Percentiles rank a stretch among this genome's conserved stretches.
These are phyloP conservation scores for Colletes latitarsis DNA, from an alignment of 1,140 invertebrate species.

Conservation along the genomic window DNA sequence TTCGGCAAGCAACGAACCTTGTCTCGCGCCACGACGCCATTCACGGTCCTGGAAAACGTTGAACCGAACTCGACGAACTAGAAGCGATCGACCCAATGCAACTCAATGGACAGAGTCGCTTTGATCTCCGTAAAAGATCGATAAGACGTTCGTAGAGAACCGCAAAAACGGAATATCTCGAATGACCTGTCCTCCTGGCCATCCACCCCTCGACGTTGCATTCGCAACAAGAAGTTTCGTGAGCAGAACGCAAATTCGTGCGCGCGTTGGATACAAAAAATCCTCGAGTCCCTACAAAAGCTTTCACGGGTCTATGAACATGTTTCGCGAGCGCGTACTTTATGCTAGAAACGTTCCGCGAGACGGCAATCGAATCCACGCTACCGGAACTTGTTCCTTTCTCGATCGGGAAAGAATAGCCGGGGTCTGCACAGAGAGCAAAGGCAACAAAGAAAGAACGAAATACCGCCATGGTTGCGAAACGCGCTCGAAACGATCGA, in stretches of 20 bases:
- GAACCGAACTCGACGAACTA: neutral
- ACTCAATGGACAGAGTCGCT: neutral
- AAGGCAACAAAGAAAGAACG: neutral
- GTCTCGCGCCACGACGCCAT: neutral
- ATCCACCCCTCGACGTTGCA: neutral
- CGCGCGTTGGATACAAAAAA: neutral
- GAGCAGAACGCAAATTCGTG: neutral
- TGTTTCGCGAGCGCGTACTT: neutral
- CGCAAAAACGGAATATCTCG: neutral
- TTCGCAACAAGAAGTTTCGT: neutral
- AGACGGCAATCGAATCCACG: neutral
- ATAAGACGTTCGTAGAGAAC: constrained; percentile 29
- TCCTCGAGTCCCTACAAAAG: neutral
- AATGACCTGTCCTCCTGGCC: neutral
- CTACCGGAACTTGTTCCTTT: no score
- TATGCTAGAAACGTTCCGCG: neutral
- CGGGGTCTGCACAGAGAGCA: neutral
- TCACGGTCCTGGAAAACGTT: neutral
- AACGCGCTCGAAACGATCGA: neutral
- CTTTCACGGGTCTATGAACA: neutral
- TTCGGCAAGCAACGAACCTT: no score
- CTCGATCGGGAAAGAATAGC: neutral
- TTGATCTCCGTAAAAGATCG: constrained; percentile 12
- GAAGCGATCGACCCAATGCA: neutral
- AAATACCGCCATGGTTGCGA: neutral